Percentiles rank a stretch among this genome's conserved stretches.
phyloP scores from a whole-genome alignment of 2,797 vertebrate genomes.

The Onychomys torridus region DNA sequence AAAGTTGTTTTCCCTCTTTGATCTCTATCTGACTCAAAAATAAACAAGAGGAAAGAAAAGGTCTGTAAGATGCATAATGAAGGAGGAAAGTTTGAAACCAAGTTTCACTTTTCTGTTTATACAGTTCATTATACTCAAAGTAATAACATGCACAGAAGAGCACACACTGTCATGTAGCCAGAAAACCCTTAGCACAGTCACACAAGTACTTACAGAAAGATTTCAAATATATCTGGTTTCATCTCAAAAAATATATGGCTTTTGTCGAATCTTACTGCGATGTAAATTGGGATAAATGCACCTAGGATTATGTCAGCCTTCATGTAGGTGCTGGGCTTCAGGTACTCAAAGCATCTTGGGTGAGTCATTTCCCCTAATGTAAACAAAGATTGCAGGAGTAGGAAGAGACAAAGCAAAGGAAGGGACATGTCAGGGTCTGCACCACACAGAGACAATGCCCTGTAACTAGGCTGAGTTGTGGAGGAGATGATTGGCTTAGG shows the following conservation, averaged over 20 bases:
- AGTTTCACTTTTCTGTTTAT: not conserved
- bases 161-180: not conserved
- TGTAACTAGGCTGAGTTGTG: not conserved
- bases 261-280: too few relatives aligned
- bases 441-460: not conserved
- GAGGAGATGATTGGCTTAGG: not conserved
- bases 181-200: not conserved
- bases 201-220: not conserved
- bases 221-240: not conserved
- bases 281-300: not conserved
- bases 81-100: not conserved
- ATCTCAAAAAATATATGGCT: too few relatives aligned
- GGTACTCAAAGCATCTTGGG: accelerated
- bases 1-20: not conserved
- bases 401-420: not conserved
- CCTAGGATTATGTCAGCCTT: not conserved
- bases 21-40: not conserved
- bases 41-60: not conserved
- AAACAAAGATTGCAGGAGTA: not conserved
- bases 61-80: not conserved
- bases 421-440: not conserved
- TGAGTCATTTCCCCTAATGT: too few relatives aligned
- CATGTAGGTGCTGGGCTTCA: not conserved
- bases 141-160: not conserved
- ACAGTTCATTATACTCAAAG: not conserved